Conservation (phyloP, 2,113 vertebrate species). For the Ariopsis seemanni region DNA sequence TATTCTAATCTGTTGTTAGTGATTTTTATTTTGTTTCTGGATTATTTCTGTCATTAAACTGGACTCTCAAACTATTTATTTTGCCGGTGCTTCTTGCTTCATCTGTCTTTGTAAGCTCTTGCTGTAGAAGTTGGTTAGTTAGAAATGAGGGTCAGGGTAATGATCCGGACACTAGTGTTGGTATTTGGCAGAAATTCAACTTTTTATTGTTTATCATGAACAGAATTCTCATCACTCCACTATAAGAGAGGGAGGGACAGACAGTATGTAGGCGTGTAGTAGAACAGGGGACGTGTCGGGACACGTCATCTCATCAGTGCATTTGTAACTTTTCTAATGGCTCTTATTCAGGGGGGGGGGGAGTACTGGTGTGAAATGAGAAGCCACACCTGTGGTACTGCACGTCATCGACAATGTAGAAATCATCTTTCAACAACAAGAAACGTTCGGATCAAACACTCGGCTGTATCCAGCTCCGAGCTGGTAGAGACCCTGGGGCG, state of each 20-base stretch:
- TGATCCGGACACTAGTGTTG: background rate
- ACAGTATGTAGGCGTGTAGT: background rate
- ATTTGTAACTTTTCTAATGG: background rate
- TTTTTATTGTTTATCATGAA: background rate
- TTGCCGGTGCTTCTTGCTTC: background rate
- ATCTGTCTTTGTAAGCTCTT: background rate
- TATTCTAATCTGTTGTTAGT: background rate
- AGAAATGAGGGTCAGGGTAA: too few species aligned
- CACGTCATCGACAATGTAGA: background rate
- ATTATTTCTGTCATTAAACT: background rate
- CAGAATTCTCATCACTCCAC: background rate
- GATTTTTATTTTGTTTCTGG: background rate
- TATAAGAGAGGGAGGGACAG: too few species aligned
- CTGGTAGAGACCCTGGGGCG: background rate
- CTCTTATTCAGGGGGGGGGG: background rate
- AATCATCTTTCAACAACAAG: background rate
- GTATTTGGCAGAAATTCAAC: background rate
- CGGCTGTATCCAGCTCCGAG: background rate
- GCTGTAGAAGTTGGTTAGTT: background rate
- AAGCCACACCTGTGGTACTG: background rate
- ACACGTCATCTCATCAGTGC: background rate
- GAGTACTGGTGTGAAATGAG: background rate
- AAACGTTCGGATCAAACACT: conserved; percentile 1
- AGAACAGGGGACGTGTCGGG: background rate
- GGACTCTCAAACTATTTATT: background rate